Percentiles rank a stretch among this genome's conserved stretches.
Evolutionary conservation across 2,113 vertebrate species (phyloP).

Genomic region (Brevimyrus niger): DNA sequence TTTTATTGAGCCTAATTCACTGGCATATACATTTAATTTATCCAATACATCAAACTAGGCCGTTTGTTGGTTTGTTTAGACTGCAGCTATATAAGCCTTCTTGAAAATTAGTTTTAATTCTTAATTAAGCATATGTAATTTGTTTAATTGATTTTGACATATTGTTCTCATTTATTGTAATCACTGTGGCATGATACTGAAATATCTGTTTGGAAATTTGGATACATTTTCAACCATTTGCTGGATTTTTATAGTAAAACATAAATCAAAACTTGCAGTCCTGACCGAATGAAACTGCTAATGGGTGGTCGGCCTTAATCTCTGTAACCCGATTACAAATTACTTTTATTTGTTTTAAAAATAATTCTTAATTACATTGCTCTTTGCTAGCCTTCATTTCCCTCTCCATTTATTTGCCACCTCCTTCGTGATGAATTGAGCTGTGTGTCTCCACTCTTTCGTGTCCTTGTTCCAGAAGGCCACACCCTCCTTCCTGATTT

Average conservation of each 20-base stretch:
- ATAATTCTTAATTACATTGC: constrained; percentile 4
- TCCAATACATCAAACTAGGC: not conserved
- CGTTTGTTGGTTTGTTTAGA: not conserved
- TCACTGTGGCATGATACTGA: not conserved
- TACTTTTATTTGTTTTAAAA: not conserved
- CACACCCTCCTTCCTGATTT: not conserved
- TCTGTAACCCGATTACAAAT: not conserved
- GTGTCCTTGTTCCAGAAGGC: not conserved
- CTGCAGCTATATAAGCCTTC: not conserved
- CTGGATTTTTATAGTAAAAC: not conserved
- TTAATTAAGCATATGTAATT: not conserved
- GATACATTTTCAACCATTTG: not conserved
- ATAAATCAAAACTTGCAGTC: constrained; percentile 3
- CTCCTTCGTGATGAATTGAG: not conserved
- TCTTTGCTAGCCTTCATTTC: not conserved
- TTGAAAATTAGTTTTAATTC: not conserved
- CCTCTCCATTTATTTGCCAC: not conserved
- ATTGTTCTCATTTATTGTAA: not conserved
- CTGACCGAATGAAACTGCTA: not conserved
- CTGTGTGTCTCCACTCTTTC: not conserved
- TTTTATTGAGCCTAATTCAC: not conserved
- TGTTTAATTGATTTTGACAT: not conserved
- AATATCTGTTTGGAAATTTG: not conserved
- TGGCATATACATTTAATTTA: not conserved
- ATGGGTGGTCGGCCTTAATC: not conserved